These are phyloP conservation scores for Cyphomyrus discorhynchus DNA, from an alignment of 2,113 vertebrate species.

Conservation along the genomic window DNA sequence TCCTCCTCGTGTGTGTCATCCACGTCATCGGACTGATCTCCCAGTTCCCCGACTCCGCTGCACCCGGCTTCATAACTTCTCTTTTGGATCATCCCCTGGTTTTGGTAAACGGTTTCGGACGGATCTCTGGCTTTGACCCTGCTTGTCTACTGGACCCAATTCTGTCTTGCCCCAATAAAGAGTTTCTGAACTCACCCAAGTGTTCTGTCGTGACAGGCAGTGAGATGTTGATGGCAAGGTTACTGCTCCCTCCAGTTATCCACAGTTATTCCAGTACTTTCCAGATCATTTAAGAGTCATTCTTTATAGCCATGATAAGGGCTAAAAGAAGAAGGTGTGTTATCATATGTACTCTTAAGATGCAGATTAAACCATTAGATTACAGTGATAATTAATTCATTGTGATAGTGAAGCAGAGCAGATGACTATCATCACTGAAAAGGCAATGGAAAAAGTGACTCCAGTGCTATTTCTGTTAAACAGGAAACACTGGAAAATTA, in stretches of 20 bases:
- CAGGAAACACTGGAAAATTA: slow-evolving; percentile 1
- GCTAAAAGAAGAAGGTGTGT: slow-evolving; percentile 29
- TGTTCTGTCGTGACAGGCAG: background rate
- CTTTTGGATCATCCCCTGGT: too few relatives aligned
- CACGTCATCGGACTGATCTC: too few relatives aligned
- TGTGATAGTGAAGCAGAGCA: slow-evolving; percentile 18
- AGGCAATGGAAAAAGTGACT: slow-evolving; percentile 17
- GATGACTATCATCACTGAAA: slow-evolving; percentile 19
- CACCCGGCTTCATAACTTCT: too few relatives aligned
- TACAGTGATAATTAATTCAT: slow-evolving; percentile 22
- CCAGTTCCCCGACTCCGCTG: too few relatives aligned
- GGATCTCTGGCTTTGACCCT: too few relatives aligned
- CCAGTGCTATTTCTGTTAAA: slow-evolving; percentile 16
- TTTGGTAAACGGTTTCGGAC: too few relatives aligned
- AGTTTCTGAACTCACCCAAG: too few relatives aligned
- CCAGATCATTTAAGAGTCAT: slow-evolving; percentile 5
- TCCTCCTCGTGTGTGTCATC: too few relatives aligned
- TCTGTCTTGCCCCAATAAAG: too few relatives aligned
- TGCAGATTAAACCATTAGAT: slow-evolving; percentile 36
- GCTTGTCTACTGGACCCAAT: too few relatives aligned
- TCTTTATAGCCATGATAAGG: slow-evolving; percentile 30
- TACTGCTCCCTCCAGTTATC: background rate
- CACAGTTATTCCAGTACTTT: background rate
- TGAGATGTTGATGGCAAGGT: background rate
- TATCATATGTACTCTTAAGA: slow-evolving; percentile 1